Evolutionary conservation across 2,113 vertebrate genomes (phyloP), one percentile per base, ranked within the genome.

Genomic region (Lepisosteus osseus): DNA sequence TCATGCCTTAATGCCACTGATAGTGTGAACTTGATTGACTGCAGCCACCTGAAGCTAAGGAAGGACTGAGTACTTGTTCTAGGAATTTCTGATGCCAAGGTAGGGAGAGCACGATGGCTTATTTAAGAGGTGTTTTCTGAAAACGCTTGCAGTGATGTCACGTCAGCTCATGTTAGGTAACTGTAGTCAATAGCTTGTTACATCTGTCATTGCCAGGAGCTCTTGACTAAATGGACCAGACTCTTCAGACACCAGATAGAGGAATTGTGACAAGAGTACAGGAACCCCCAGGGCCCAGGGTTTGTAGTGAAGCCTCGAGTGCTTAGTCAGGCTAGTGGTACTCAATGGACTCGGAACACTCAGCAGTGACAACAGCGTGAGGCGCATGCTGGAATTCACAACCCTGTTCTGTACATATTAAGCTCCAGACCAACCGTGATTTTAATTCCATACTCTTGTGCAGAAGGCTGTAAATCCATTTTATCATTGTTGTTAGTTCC

Each of bases 31-130:
- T 90, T 93, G 92, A 93, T 92, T 93, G 92, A 92, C 91, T 91
- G 87, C 83, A 86, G 86, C 89, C 92, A 92, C 90, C 92, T 93
- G 92, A 93, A 92, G 90, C 91, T 85, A 84, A 87, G 88, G 88
- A 91, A 87, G 86, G 81, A 83, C 80, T 77, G 83, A 79, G 83
- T 78, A 86, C 86, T 91, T 88, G 88, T 90, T 79, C 72, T 90
- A 85, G 86, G 83, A 86, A 92, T 89, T 90, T 86, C 82, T 92
- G 77, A 76, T 81, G 86, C 91, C 90, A 92, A 92, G 92, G 91
- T 92, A 92, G 92, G 92, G 90, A 87, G 87, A 71, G 90, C 90
- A 91, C 88, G 29, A 29, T 29, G 29, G 29, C 29, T 29, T 29
- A 29, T 29, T 29, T 29, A 29, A 83, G 87, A 86, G 88, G 86